phyloP scores from a whole-genome alignment of 2,113 vertebrate species.

The Australoheros scitulus region DNA sequence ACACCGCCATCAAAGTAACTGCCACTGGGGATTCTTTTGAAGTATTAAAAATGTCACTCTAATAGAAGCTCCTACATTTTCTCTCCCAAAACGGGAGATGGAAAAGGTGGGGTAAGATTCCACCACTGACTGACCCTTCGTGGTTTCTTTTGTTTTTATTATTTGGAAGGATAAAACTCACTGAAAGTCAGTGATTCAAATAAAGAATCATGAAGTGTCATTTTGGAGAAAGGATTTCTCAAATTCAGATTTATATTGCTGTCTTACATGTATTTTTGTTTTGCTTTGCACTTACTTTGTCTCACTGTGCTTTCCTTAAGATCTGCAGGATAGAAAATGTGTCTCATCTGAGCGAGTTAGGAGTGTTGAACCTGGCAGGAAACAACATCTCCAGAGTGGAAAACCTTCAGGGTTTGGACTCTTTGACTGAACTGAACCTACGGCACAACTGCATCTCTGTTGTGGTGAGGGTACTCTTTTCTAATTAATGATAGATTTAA shows the following conservation, averaged over 20 bases:
- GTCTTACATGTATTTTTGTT: neutral
- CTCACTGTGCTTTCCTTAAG: slow-evolving; percentile 69
- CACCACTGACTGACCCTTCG: slow-evolving; percentile 3
- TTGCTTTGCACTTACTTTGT: neutral
- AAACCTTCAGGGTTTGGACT: slow-evolving; percentile 87
- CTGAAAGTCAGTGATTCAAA: neutral
- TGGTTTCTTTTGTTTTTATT: slow-evolving; percentile 9
- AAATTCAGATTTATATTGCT: neutral
- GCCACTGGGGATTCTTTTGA: slow-evolving; percentile 12
- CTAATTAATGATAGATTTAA: neutral
- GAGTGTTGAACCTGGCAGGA: slow-evolving; percentile 91
- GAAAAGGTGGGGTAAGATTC: neutral
- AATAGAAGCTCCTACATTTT: neutral
- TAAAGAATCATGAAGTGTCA: neutral
- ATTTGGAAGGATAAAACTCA: neutral
- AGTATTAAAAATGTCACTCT: slow-evolving; percentile 31
- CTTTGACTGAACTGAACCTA: slow-evolving; percentile 91
- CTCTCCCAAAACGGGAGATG: neutral
- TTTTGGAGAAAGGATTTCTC: no score
- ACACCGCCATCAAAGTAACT: slow-evolving; percentile 4
- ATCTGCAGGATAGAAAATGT: slow-evolving; percentile 90
- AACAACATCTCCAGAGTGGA: slow-evolving; percentile 87
- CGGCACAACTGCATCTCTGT: slow-evolving; percentile 87
- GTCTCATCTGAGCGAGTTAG: slow-evolving; percentile 85
- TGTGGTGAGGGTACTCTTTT: slow-evolving; percentile 83